phyloP scores from a whole-genome alignment of 1,140 invertebrate genomes.

The Drosophila lacteicornis region DNA sequence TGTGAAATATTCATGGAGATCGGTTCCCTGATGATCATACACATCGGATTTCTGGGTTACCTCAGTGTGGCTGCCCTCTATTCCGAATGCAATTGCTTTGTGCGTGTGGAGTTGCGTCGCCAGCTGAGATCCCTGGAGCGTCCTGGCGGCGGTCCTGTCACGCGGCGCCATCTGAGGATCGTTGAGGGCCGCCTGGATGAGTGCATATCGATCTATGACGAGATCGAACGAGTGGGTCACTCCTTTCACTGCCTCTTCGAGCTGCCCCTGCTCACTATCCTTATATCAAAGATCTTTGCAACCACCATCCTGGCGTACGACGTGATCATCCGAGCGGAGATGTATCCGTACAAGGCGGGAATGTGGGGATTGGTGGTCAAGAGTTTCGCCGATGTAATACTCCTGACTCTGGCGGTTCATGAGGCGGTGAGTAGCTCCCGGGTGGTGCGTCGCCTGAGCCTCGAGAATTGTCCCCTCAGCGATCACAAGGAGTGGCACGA shows the following conservation, averaged over 20 bases:
- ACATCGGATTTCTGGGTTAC: constrained; percentile 64
- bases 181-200: constrained; percentile 57
- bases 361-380: constrained; percentile 56
- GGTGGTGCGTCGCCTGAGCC: constrained; percentile 34
- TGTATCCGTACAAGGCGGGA: constrained; percentile 2
- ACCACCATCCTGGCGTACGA: constrained; percentile 50
- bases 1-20: constrained; percentile 30
- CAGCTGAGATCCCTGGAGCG: constrained; percentile 59
- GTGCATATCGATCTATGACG: constrained; percentile 59
- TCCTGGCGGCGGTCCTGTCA: constrained; percentile 10
- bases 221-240: constrained; percentile 50
- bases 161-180: constrained; percentile 29
- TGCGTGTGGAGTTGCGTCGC: constrained; percentile 50
- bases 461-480: constrained; percentile 58
- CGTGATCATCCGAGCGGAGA: constrained; percentile 34
- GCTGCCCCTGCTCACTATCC: constrained; percentile 42
- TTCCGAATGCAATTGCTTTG: constrained; percentile 56
- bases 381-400: constrained; percentile 59
- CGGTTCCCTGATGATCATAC: constrained; percentile 45
- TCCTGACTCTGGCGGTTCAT: constrained; percentile 61
- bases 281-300: constrained; percentile 41
- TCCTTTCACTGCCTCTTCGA: constrained; percentile 55
- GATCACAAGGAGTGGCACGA: constrained; percentile 60
- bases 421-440: constrained; percentile 59
- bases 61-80: constrained; percentile 65